Evolutionary conservation across 2,113 vertebrate species (phyloP), one percentile per base, ranked within the genome.

Genomic region (Monopterus albus): DNA sequence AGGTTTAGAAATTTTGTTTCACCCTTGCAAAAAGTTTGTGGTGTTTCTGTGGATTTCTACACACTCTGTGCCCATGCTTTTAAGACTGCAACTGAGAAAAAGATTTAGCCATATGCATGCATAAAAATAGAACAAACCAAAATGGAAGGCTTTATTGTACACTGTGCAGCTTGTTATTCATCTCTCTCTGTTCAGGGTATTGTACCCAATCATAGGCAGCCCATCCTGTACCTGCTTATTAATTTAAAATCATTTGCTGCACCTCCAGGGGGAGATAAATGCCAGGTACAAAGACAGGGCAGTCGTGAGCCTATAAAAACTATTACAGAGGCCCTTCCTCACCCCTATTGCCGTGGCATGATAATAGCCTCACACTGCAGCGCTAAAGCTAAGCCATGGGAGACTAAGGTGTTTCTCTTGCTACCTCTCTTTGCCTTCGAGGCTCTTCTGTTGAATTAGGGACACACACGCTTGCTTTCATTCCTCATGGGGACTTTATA

Each of bases 281-380:
- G 91, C 87, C 90, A 91, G 88, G 84, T 84, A 84, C 83, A 78
- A 84, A 88, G 87, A 86, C 81, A 89, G 87, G 91, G 80, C 90
- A 89, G 81, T 84, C 78, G 82, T 90, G 87, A 92, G 93, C 88
- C 92, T 90, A 91, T 93, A 92, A 93, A 93, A 92, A 90, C 88
- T 90, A 92, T 93, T 92, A 93, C 88, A 82, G 82, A 84, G 83
- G 86, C 89, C 89, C 86, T 90, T 92, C 81, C 78, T 92, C 88
- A 90, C 81, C 89, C 70, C 84, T 82, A 89, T 91, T 89, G 89
- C 89, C 84, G 81, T 65, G 87, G 72, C 82, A 87, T 91, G 90
- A 92, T 93, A 93, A 93, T 90, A 88, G 88, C 89, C 84, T 81
- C 69, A 74, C 75, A 84, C 72, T 78, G 79, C 79, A 61, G 84